Evolutionary conservation across 2,113 vertebrate genomes (phyloP), one percentile per base, ranked within the genome.

Genomic region (Leucosticte australis): DNA sequence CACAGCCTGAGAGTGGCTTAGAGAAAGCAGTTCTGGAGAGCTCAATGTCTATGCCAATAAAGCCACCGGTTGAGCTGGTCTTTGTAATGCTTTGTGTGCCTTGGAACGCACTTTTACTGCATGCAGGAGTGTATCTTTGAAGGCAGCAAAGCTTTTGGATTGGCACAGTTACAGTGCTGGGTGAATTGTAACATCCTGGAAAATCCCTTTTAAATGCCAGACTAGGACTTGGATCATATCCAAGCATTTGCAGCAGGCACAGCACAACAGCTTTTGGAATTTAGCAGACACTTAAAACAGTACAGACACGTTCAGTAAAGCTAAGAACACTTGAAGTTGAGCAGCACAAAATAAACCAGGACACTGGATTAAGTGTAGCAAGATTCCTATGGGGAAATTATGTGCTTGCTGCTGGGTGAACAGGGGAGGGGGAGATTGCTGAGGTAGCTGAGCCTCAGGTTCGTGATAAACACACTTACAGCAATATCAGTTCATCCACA

Each of bases 141-240:
- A 95, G 90, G 78, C 85, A 94, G 93, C 79, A 83, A 88, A 90
- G 90, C 87, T 79, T 86, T 92, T 52, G 85, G 90, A 80, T 77
- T 90, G 94, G 94, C 95, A 91, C 71, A 92, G 85, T 92, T 87
- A 64, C 16, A 94, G 79, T 3, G 30, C 85, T 52, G 95, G 82
- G 92, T 71, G 92, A 95, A 93, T 59, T 95, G 87, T 92, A 93
- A 95, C 94, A 95, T 95, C 85, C 93, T 83, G 96, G 96, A 96
- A 96, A 97, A 96, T 88, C 95, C 94, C 96, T 94, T 96, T 81
- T 67, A 91, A 94, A 97, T 95, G 94, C 93, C 94, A 97, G 94
- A 90, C 67, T 39, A 90, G 71, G 87, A 86, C 87, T 78, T 97
- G 96, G 96, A 96, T 77, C 39, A 15, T 13, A 47, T 55, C 95